Base-by-base conservation (phyloP, 2,888 invertebrate genomes). In the Amblyteles armatorius region DNA sequence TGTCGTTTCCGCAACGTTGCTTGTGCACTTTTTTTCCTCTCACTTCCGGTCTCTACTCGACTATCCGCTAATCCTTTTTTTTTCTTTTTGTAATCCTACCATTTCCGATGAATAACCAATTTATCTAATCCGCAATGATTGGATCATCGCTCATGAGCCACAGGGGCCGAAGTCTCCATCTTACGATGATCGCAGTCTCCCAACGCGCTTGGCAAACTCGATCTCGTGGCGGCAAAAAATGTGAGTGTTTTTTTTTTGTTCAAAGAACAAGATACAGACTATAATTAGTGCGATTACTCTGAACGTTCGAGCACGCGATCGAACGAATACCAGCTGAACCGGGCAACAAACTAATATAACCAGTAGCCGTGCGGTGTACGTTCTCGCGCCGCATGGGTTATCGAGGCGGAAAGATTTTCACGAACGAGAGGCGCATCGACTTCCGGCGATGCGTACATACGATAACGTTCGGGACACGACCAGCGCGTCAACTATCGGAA, bases 1-100 rank as follows among this genome's bases (percentile, higher is more conserved):
- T 89, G 89, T 88, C 89, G 88, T 91, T 91, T 91, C 89, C 87
- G 40, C 84, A 48, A 33, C 48, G 26, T 48, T 16, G 44, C 48
- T 68, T 16, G 26, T 60, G 29, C 26, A 16, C 13, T 60, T 60
- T 60, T 60, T 60, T 60, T 29, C 26, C 60, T 19, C 19, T 57
- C 57, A 26, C 60, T 60, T 60, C 60, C 29, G 29, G 60, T 60
- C 26, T 60, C 5, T 3, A 22, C 13, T 13, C 60, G 26, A 16
- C 22, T 22, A 19, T 57, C 26, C 3, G 52, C 19, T 52, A 11
- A 22, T 26, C 16, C 13, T 60, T 60, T 60, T 60, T 29, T 60
- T 60, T 16, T 60, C 29, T 60, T 29, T 60, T 60, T 16, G 26
- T 60, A 2, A 60, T 9, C 11, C 60, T 22, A 19, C 57, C 22